These are phyloP conservation scores for Bombylius discolor DNA, from an alignment of 2,888 invertebrate genomes.

Conservation along the genomic window DNA sequence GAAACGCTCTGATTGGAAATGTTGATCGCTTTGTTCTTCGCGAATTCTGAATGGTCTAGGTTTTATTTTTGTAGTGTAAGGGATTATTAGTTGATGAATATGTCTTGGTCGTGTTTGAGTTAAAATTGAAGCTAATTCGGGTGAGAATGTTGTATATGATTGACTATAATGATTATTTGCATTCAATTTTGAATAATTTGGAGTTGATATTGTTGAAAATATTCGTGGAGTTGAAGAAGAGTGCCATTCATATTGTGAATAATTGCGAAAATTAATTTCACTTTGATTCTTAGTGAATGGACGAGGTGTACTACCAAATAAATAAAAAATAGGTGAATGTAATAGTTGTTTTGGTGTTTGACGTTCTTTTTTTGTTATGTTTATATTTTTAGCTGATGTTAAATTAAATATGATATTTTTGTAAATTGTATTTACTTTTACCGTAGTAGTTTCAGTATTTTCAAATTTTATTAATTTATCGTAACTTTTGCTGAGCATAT, in stretches of 20 bases:
- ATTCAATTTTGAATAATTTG: conserved; percentile 31
- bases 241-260: conserved; percentile 10
- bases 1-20: conserved; percentile 19
- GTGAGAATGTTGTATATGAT: conserved; percentile 23
- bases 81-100: conserved; percentile 71
- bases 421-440: not conserved
- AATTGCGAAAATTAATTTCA: conserved; percentile 22
- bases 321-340: conserved; percentile 46
- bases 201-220: conserved; percentile 27
- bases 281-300: conserved; percentile 39
- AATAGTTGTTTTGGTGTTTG: conserved; percentile 37
- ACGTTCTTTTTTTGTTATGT: conserved; percentile 18
- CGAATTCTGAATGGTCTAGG: conserved; percentile 41
- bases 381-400: conserved; percentile 12
- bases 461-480: not conserved
- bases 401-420: not conserved
- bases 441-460: not conserved
- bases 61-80: conserved; percentile 53
- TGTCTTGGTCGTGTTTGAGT: conserved; percentile 43
- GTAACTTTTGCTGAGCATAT: not conserved
- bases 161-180: conserved; percentile 31
- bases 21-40: conserved; percentile 28
- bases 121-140: not conserved
- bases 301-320: conserved; percentile 41
- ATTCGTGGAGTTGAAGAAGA: conserved; percentile 16